Conservation (phyloP, 2,797 vertebrate species). For the Sarcophilus harrisii region DNA sequence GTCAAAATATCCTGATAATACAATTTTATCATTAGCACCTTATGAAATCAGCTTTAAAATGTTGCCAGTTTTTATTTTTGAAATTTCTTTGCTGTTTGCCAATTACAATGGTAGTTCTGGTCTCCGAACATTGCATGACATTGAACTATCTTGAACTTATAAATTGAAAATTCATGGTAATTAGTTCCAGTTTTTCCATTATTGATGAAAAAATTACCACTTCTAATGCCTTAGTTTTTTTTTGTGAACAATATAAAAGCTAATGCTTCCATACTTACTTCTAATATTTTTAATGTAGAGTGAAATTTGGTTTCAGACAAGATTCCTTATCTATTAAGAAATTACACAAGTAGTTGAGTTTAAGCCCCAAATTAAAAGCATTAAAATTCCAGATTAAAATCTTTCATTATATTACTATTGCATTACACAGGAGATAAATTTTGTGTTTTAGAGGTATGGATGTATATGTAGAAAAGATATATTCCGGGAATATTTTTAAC, state of each 20-base stretch:
- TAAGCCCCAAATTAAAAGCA: no score
- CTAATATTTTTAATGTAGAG: no score
- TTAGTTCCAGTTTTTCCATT: background rate
- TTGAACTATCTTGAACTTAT: background rate
- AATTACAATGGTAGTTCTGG: background rate
- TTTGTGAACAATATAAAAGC: background rate
- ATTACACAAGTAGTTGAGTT: background rate
- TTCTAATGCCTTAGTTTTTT: background rate
- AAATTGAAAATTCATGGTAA: background rate
- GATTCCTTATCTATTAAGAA: background rate
- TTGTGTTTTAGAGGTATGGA: no score
- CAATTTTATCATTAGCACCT: background rate
- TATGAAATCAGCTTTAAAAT: background rate
- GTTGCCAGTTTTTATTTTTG: background rate
- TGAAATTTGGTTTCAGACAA: background rate
- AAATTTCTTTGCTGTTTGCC: background rate
- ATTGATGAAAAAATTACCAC: constrained; percentile 6
- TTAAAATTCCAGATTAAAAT: no score
- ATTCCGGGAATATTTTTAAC: no score
- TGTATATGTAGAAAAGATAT: no score
- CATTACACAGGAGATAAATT: no score
- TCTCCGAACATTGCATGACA: background rate
- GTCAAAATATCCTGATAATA: background rate
- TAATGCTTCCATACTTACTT: background rate
- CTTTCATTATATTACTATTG: no score